These are phyloP conservation scores for Bombus fervidus DNA, from an alignment of 1,140 invertebrate genomes.

Conservation along the genomic window DNA sequence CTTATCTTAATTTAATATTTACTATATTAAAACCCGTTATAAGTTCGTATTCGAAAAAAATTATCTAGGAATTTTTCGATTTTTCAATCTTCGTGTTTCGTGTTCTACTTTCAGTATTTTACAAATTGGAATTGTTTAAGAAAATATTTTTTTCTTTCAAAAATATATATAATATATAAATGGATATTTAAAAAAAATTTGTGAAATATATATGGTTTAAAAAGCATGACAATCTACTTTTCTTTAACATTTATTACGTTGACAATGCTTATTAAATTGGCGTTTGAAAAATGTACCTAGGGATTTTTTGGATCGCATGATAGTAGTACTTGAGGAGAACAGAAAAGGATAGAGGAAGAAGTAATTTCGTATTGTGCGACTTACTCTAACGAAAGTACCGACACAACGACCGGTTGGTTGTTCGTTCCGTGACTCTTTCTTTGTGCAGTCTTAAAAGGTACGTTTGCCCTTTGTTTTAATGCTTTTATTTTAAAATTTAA, in stretches of 20 bases:
- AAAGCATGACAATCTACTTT: not conserved
- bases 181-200: not conserved
- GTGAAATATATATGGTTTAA: not conserved
- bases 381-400: conserved; percentile 42
- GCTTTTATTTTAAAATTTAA: not conserved
- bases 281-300: not conserved
- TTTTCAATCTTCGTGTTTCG: not conserved
- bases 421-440: conserved; percentile 52
- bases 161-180: not conserved
- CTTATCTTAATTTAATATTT: not conserved
- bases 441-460: conserved; percentile 54
- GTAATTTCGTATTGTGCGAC: conserved; percentile 45
- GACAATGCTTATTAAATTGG: not conserved
- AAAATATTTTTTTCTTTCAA: not conserved
- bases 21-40: not conserved
- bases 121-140: not conserved
- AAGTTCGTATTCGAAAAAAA: not conserved
- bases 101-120: not conserved
- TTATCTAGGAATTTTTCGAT: not conserved
- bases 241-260: not conserved
- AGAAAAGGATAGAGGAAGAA: conserved; percentile 42
- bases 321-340: not conserved
- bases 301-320: conserved; percentile 13
- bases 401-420: conserved; percentile 60
- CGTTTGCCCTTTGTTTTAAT: not conserved